A percentile compares a stretch with the other conserved stretches of the same genome.
Evolutionary conservation across 2,797 vertebrate species (phyloP).

Genomic region (Loriculus beryllinus): DNA sequence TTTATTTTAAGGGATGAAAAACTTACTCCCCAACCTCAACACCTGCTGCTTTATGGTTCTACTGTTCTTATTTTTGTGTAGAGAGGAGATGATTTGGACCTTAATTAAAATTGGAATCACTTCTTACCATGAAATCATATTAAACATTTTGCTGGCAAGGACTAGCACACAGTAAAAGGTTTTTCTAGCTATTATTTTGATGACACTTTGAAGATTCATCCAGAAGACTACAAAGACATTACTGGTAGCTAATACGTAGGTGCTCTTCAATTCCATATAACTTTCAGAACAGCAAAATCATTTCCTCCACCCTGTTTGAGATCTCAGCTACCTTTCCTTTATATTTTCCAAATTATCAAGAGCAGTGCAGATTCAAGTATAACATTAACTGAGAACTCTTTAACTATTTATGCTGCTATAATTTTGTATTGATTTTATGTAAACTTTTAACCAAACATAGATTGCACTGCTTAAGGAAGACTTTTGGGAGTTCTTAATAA

Average conservation of each 20-base stretch:
- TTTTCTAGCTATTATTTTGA: conserved; percentile 26
- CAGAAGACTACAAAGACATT: not conserved
- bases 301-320: not conserved
- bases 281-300: not conserved
- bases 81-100: conserved; percentile 7
- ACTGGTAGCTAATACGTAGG: not conserved
- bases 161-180: not conserved
- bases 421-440: conserved; percentile 79
- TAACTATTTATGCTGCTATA: conserved; percentile 77
- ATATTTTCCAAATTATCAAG: not conserved
- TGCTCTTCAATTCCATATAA: not conserved
- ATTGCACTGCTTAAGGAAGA: conserved; percentile 70
- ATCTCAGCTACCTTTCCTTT: not conserved
- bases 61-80: conserved; percentile 4
- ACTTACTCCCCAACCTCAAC: not conserved
- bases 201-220: conserved; percentile 12
- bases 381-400: conserved; percentile 66
- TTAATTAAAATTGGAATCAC: conserved; percentile 37
- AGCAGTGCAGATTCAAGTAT: conserved; percentile 34
- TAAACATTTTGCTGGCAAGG: not conserved
- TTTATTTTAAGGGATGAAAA: conserved; percentile 40
- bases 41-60: not conserved
- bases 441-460: conserved; percentile 77
- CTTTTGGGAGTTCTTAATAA: conserved; percentile 73
- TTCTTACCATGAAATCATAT: not conserved